Percentiles rank a stretch among this genome's conserved stretches.
phyloP scores from a whole-genome alignment of 92 coral and sea anemone genomes.

The Heliopora coerulea region DNA sequence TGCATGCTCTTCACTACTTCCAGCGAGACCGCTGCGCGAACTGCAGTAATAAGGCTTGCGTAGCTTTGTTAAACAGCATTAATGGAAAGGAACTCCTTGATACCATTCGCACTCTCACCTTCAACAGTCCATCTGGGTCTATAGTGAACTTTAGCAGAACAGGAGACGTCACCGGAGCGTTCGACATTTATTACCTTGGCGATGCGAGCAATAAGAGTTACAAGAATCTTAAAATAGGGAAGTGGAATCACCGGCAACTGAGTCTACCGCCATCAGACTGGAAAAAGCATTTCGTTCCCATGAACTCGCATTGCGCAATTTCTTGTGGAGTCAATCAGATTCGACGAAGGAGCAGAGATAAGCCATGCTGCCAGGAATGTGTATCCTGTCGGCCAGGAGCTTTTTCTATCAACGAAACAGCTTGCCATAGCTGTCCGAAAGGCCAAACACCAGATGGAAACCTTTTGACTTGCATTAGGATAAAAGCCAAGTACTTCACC shows the following conservation, averaged over 20 bases:
- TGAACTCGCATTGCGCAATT: background rate
- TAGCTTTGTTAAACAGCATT: background rate
- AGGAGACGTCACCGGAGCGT: constrained; percentile 42
- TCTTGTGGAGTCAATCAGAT: background rate
- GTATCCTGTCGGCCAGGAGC: constrained; percentile 11
- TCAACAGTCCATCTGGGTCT: constrained; percentile 40
- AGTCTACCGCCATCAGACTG: constrained; percentile 4
- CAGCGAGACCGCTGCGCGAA: constrained; percentile 50
- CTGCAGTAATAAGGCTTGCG: background rate
- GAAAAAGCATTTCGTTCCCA: background rate
- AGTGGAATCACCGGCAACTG: constrained; percentile 38
- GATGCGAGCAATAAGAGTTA: background rate
- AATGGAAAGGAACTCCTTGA: constrained; percentile 34
- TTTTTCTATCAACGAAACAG: constrained; percentile 28
- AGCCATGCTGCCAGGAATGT: constrained; percentile 9
- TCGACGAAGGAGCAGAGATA: background rate
- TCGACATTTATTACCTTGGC: constrained; percentile 26
- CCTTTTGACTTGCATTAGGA: constrained; percentile 57
- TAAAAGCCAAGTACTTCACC: constrained; percentile 44
- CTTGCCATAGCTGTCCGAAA: constrained; percentile 59
- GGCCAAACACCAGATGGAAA: constrained; percentile 62
- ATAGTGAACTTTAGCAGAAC: constrained; percentile 17
- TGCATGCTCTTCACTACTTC: constrained; percentile 66
- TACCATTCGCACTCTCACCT: constrained; percentile 24
- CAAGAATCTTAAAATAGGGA: constrained; percentile 20